Conservation (phyloP, 2,888 invertebrate genomes). For the Amblyjoppa proteus region DNA sequence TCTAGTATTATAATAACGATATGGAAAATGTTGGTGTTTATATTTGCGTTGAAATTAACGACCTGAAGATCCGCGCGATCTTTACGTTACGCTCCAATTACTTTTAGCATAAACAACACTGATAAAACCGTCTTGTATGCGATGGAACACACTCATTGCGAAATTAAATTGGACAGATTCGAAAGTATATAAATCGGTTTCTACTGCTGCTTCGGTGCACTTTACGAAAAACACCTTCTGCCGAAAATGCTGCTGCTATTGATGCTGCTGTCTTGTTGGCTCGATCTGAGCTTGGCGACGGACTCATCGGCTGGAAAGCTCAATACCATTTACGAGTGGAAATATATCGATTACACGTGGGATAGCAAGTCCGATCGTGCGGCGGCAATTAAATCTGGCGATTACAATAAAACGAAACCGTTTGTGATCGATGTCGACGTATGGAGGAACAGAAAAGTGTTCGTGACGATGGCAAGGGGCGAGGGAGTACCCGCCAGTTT, state of each 20-base stretch:
- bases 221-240: no score
- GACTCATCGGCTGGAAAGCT: conserved; percentile 52
- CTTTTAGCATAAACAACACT: no score
- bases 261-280: not conserved
- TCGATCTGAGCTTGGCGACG: conserved; percentile 20
- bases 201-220: no score
- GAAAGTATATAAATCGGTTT: no score
- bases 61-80: no score
- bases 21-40: no score
- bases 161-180: no score
- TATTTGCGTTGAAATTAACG: no score
- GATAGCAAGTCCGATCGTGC: conserved; percentile 86
- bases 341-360: conserved; percentile 90
- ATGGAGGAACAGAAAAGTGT: conserved; percentile 83
- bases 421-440: conserved; percentile 76
- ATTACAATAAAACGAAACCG: conserved; percentile 69
- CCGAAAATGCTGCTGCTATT: conserved; percentile 12
- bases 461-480: conserved; percentile 89
- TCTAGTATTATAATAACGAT: no score
- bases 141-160: no score
- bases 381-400: conserved; percentile 86
- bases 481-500: conserved; percentile 90
- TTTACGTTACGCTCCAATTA: no score
- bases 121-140: no score
- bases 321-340: conserved; percentile 89